Evolutionary conservation across 1,140 invertebrate genomes (phyloP).

Genomic region (Portunus trituberculatus): DNA sequence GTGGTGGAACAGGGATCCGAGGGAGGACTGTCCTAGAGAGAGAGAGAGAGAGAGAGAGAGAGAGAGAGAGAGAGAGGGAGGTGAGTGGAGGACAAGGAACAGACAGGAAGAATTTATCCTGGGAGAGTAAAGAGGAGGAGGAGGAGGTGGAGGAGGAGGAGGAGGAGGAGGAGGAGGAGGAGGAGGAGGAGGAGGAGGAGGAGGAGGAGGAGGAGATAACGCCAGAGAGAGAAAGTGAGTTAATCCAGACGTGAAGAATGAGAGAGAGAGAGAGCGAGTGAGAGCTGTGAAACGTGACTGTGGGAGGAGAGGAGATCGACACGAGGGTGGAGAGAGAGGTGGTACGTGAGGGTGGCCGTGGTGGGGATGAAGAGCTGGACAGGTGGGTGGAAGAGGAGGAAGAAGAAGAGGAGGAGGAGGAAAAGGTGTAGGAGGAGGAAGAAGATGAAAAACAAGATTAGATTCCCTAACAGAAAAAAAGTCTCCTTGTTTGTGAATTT

Average conservation of each 20-base stretch:
- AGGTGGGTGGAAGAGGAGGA: no score
- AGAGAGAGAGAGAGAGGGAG: constrained; percentile 18
- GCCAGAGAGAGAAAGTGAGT: not conserved
- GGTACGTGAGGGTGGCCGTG: not conserved
- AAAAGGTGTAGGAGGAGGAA: no score
- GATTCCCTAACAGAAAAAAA: not conserved
- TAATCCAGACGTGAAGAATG: not conserved
- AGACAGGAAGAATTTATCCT: not conserved
- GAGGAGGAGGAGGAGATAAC: not conserved
- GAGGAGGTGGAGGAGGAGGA: not conserved
- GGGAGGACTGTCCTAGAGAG: not conserved
- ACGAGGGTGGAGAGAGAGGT: not conserved
- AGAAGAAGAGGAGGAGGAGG: no score
- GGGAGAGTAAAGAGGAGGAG: no score
- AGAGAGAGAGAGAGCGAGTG: not conserved
- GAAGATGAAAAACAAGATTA: no score
- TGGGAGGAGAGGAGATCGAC: not conserved
- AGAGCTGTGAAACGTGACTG: not conserved
- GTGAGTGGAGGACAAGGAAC: not conserved
- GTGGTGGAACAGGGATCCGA: not conserved
- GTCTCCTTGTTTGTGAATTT: no score
- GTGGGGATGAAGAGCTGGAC: not conserved
- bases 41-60: constrained; percentile 20
- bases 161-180: not conserved
- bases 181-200: not conserved